Evolutionary conservation across 2,888 invertebrate genomes (phyloP).

Genomic region (Macroteleia sp.): DNA sequence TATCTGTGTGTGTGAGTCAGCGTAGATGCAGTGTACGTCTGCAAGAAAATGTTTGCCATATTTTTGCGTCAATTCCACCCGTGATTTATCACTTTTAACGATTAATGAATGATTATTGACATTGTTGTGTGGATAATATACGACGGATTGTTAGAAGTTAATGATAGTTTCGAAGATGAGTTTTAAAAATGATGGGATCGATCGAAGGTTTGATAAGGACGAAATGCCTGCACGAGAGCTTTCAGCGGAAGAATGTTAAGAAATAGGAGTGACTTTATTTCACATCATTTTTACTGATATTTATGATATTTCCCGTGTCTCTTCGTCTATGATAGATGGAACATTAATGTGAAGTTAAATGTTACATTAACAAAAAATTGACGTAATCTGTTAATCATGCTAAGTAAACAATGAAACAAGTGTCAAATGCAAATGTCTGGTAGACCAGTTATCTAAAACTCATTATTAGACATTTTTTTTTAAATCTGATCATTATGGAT

Average conservation of each 20-base stretch:
- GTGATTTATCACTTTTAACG: conserved; percentile 54
- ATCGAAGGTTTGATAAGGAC: conserved; percentile 27
- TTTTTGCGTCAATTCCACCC: conserved; percentile 44
- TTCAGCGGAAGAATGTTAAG: no score
- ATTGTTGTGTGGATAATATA: conserved; percentile 40
- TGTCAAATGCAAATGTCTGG: no score
- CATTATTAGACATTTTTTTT: no score
- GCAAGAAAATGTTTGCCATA: conserved; percentile 47
- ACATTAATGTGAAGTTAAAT: no score
- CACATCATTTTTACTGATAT: background rate
- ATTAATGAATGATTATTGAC: conserved; percentile 50
- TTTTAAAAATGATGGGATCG: conserved; percentile 19
- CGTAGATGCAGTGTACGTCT: conserved; percentile 24
- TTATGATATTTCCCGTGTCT: no score
- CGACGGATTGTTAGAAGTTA: conserved; percentile 42
- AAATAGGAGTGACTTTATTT: background rate
- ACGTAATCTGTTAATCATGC: no score
- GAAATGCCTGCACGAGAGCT: conserved; percentile 14
- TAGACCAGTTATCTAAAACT: no score
- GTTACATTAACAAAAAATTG: no score
- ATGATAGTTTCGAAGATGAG: conserved; percentile 36
- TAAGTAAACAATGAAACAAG: no score
- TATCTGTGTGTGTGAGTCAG: conserved; percentile 28
- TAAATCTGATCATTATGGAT: no score
- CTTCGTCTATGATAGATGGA: no score